Evolutionary conservation across 1,140 invertebrate genomes (phyloP).

Genomic region (Drosophila bocki): DNA sequence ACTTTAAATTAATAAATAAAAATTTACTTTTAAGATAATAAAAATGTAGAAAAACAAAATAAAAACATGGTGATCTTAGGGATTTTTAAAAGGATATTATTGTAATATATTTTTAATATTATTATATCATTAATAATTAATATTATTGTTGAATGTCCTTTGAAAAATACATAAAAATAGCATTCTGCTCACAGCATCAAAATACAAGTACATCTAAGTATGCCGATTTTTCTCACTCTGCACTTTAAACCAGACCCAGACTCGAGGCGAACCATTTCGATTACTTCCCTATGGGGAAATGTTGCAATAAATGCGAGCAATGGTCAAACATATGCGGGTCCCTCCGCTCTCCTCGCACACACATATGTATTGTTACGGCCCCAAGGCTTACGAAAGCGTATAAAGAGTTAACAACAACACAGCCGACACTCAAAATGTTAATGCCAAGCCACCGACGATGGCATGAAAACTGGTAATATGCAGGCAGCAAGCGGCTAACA

Average conservation of each 20-base stretch:
- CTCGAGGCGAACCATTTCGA: constrained; percentile 40
- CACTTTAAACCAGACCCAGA: constrained; percentile 24
- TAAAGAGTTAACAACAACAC: constrained; percentile 40
- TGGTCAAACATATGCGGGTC: constrained; percentile 50
- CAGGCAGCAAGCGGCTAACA: constrained; percentile 45
- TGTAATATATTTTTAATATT: too few species aligned
- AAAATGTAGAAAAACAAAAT: neutral
- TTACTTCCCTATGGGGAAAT: constrained; percentile 70
- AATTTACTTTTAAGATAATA: neutral
- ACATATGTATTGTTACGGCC: constrained; percentile 11
- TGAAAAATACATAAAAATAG: neutral
- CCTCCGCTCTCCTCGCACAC: constrained; percentile 11
- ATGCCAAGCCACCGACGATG: constrained; percentile 49
- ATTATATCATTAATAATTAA: neutral
- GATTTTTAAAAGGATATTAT: neutral
- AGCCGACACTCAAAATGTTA: constrained; percentile 69
- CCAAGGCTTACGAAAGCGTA: constrained; percentile 57
- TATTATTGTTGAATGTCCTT: neutral
- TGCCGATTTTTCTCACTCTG: neutral
- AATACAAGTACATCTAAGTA: neutral
- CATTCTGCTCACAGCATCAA: too few species aligned
- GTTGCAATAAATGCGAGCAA: constrained; percentile 75
- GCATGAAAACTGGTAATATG: constrained; percentile 72
- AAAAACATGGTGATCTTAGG: neutral
- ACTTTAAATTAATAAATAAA: neutral